A percentile compares a stretch with the other conserved stretches of the same genome.
Conservation (phyloP, 2,113 vertebrate genomes). For the Microtus pennsylvanicus region DNA sequence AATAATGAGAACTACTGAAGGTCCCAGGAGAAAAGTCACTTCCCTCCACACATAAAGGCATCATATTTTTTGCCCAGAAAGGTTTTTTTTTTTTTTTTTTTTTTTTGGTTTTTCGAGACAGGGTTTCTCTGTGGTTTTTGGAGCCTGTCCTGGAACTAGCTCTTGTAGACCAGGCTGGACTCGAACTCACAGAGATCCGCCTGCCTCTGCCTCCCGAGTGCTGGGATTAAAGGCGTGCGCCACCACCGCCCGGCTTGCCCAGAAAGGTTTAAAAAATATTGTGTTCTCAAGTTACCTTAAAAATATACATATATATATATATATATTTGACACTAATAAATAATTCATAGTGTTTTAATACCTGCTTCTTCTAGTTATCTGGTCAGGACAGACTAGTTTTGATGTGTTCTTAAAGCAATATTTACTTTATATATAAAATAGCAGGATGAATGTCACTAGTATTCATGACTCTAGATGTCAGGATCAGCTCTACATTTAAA, state of each 20-base stretch:
- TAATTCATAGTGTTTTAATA: slow-evolving; percentile 46
- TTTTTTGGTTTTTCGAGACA: too few species aligned
- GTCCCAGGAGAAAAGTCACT: background rate
- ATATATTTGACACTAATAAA: background rate
- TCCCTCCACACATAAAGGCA: background rate
- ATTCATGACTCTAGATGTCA: background rate
- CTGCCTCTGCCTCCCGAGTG: too few species aligned
- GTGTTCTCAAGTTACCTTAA: background rate
- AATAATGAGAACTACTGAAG: background rate
- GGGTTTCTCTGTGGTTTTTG: too few species aligned
- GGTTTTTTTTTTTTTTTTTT: background rate
- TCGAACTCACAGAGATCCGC: too few species aligned
- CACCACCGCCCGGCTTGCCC: background rate
- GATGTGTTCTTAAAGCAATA: slow-evolving; percentile 18
- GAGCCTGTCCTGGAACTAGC: too few species aligned
- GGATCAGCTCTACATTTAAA: slow-evolving; percentile 16
- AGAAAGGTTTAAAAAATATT: background rate
- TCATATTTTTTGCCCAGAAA: background rate
- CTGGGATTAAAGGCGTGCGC: too few species aligned
- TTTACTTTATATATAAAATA: slow-evolving; percentile 26
- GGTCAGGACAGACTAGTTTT: background rate
- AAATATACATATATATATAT: too few species aligned
- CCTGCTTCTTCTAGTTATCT: background rate
- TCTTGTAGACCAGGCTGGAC: too few species aligned
- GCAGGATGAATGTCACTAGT: background rate